These are phyloP conservation scores for Hippolais icterina DNA, from an alignment of 2,113 vertebrate genomes.

Conservation along the genomic window DNA sequence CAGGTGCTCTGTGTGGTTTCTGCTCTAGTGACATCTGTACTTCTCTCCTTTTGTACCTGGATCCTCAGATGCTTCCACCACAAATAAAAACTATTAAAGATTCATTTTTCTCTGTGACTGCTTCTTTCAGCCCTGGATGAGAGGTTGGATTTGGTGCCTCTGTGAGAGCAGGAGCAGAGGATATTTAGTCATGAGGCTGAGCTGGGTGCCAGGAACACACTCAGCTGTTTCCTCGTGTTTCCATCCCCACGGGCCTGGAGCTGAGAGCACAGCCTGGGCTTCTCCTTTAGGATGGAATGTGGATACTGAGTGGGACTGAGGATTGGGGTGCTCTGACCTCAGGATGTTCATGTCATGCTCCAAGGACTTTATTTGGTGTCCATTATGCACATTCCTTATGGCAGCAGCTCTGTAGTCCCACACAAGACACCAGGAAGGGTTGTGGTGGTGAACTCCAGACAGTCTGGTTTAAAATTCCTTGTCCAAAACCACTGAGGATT, in stretches of 20 bases:
- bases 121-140: fast-evolving
- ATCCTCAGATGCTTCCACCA: neutral
- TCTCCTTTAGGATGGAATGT: neutral
- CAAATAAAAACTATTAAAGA: neutral
- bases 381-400: fast-evolving
- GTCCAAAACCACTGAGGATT: neutral
- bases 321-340: neutral
- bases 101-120: fast-evolving
- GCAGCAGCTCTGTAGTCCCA: neutral
- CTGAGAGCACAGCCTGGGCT: neutral
- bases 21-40: fast-evolving
- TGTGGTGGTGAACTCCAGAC: neutral
- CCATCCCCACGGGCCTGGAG: fast-evolving
- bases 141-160: neutral
- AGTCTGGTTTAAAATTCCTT: neutral
- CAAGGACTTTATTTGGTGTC: neutral
- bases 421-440: neutral
- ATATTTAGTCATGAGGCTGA: neutral
- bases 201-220: neutral
- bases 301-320: neutral
- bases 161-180: neutral
- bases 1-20: neutral
- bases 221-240: fast-evolving
- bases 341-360: neutral
- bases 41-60: neutral